Evolutionary conservation across 1,140 invertebrate species (phyloP), one percentile per base, ranked within the genome.

Genomic region (Cryptotermes secundus): DNA sequence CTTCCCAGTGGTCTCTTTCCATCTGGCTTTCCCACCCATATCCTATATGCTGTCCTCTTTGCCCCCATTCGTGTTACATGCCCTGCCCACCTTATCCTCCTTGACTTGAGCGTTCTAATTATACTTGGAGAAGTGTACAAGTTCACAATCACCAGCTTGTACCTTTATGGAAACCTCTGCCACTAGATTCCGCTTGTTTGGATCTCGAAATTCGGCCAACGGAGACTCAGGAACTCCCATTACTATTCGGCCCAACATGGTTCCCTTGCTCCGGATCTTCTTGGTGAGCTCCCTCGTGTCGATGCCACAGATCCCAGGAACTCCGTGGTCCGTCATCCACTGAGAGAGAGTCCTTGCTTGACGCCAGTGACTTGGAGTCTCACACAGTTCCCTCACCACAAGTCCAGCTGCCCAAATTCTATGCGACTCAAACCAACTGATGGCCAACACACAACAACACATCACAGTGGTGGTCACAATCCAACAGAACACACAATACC

Each of bases 401-500:
- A 99, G 90, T 4, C 93, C 99, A n/a, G 96, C 92, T 34, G 96
- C 94, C 95, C 99, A 99, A 83, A 99, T 97, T 85, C 94, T 94
- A 35, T 92, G 88, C 0, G 98, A 99, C 90, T 99, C 99, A 89
- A 99, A 98, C 92, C 93, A 96, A 87, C 95, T 96, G 88, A 0
- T 90, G 90, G 87, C 84, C 82, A 26, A 49, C 45, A 49, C 45
- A 49, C 45, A 22, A 49, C 14, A 49, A 49, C 45, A 85, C n/a
- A n/a, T 49, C 45, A 22, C 45, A 42, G 2, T 14, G 16, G 0
- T 42, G 16, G 38, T 42, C 9, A 42, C 9, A 10, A 9, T 42
- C 38, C 9, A 14, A 14, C 16, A 9, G 16, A 42, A 42, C 38
- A 42, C 9, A 42, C 16, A 42, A 2, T 19, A 49, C 45, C 9